phyloP scores from a whole-genome alignment of 2,888 invertebrate genomes.

The Amblyjoppa proteus region DNA sequence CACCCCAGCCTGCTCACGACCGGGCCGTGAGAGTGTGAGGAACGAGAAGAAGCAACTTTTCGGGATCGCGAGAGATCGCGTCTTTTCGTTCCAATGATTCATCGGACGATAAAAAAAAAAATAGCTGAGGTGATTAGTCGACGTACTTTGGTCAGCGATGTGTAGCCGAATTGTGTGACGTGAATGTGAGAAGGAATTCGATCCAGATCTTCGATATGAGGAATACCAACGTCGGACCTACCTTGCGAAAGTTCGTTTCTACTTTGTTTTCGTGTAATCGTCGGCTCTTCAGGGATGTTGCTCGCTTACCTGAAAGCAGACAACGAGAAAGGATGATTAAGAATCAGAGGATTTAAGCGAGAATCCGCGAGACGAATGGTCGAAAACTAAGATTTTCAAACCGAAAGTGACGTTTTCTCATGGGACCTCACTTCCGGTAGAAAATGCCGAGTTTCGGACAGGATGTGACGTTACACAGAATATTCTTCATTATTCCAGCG shows the following conservation, averaged over 20 bases:
- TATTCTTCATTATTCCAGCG: no score
- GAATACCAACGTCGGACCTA: slow-evolving; percentile 21
- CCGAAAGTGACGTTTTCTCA: neutral
- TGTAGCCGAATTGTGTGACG: neutral
- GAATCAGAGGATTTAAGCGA: slow-evolving; percentile 6
- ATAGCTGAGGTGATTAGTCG: no score
- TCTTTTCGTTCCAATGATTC: slow-evolving; percentile 15
- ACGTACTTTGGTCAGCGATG: slow-evolving; percentile 11
- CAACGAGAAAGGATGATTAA: slow-evolving; percentile 26
- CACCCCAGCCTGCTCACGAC: slow-evolving; percentile 18
- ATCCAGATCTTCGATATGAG: neutral
- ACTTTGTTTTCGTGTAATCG: neutral
- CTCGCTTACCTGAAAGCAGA: slow-evolving; percentile 64
- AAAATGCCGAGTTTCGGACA: slow-evolving; percentile 4
- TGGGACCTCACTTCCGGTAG: neutral
- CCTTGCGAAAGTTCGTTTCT: slow-evolving; percentile 22
- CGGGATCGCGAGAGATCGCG: neutral
- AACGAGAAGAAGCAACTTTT: slow-evolving; percentile 1
- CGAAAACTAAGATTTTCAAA: slow-evolving; percentile 5
- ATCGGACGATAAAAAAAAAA: slow-evolving; percentile 3
- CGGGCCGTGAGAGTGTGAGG: slow-evolving; percentile 6
- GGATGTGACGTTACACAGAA: neutral
- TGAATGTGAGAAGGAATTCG: neutral
- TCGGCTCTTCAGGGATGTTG: neutral
- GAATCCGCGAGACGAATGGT: neutral